These are phyloP conservation scores for Brachionus plicatilis DNA, from an alignment of 1,140 invertebrate species.

Conservation along the genomic window DNA sequence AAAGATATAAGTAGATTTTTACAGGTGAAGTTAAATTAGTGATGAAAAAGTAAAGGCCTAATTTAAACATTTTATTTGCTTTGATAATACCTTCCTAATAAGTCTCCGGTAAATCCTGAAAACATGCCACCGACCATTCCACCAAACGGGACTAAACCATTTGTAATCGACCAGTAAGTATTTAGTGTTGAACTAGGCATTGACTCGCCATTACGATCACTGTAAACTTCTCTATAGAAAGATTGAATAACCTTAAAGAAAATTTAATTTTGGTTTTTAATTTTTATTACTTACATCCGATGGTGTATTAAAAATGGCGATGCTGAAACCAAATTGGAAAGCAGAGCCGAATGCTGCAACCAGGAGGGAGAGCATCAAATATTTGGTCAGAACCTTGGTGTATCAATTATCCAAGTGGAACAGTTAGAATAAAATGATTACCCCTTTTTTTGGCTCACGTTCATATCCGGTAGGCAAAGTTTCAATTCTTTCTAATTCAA, in stretches of 20 bases:
- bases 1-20: no score
- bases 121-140: conserved; percentile 80
- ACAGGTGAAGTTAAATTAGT: no score
- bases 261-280: background rate
- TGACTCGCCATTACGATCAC: background rate
- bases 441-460: background rate
- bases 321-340: conserved; percentile 92
- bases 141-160: conserved; percentile 80
- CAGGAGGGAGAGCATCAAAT: conserved; percentile 72
- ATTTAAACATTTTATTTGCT: background rate
- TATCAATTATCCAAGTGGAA: background rate
- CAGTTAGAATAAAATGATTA: background rate
- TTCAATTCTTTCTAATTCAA: conserved; percentile 18
- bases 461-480: background rate
- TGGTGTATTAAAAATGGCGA: conserved; percentile 83
- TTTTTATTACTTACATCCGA: conserved; percentile 63
- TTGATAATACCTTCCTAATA: conserved; percentile 66
- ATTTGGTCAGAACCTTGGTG: conserved; percentile 66
- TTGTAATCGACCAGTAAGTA: conserved; percentile 61
- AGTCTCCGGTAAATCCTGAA: conserved; percentile 69
- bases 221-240: conserved; percentile 32
- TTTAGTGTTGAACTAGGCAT: conserved; percentile 40
- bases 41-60: no score
- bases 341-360: conserved; percentile 79
- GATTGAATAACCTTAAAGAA: conserved; percentile 22